Base-by-base conservation (phyloP, 2,888 invertebrate genomes). In the Cheilosia impressa region DNA sequence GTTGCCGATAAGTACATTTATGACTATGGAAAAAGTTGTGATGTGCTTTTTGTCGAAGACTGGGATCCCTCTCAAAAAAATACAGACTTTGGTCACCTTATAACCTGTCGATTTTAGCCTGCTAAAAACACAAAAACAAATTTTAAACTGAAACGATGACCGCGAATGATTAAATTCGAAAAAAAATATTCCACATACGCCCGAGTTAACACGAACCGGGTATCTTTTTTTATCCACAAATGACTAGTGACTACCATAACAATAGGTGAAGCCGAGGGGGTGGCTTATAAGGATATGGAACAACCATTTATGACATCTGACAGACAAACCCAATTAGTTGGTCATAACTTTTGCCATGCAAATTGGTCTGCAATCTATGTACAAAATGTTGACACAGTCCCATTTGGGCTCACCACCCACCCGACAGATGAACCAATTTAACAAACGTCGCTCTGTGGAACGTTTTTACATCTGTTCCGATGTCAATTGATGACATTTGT, bases 401-500 rank as follows among this genome's bases (percentile, higher is more conserved):
- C 71, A 82, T 77, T 77, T 77, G 63, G 66, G 24, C 55, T 55
- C 27, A 19, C 5, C 38, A 13, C 27, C 15, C 55, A 47, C 72
- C 71, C 47, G 66, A 82, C 77, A 82, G 72, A 77, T 82, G 71
- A 82, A 82, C 82, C 82, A 77, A 82, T 82, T 82, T 77, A 77
- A 65, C 77, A 72, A 82, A 72, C 60, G 77, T 77, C 81, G 77
- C 58, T 58, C 69, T 66, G 71, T 69, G 43, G 52, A 62, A 68
- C 34, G 58, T 66, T 80, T 76, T 66, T 77, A 82, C 82, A 72
- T 82, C 77, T 77, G 82, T 60, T 82, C 63, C 82, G 66, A 77
- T 55, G 77, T 83, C 83, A 57, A 72, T 73, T 78, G 73, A 62
- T 83, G 78, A 83, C 83, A 83, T 77, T 83, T 83, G 83, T 83